Base-by-base conservation (phyloP, 1,140 invertebrate genomes). In the Nilaparvata lugens region DNA sequence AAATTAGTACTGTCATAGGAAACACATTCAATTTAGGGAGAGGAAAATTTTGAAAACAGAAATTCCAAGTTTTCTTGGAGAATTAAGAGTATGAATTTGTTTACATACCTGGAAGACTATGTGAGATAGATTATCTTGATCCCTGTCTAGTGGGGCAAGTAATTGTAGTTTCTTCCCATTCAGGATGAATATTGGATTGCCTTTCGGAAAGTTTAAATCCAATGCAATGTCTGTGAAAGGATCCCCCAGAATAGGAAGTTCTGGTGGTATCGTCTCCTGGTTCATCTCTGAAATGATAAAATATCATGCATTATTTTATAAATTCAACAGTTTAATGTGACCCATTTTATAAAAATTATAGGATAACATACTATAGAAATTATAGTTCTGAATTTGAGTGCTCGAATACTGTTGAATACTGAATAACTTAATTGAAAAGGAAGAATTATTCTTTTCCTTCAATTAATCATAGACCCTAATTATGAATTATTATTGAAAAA, bases 101-200 rank as follows among this genome's bases (percentile, higher is more conserved):
- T 25, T 45, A 66, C 69, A 75, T 73, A 91, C 89, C 82, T 91
- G 88, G 72, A 93, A 91, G 2, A 91, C 85, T 70, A 92, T 84
- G 72, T 92, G 89, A 38, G 89, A 92, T 35, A 91, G 76, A 74
- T 90, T 90, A 66, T 89, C 86, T 54, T 82, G 83, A 74, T 94
- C 92, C 68, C 91, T 82, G 72, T 95, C 92, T 28, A 95, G 71
- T 0, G 91, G 89, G 62, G 87, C 75, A 38, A 90, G 74, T 16
- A 95, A 75, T 69, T 87, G 82, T 4, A 95, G 73, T 60, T 82
- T 82, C 72, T 93, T 93, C n/a, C 89, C 90, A 63, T 88, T 83
- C 11, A 95, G 76, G 59, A 83, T 78, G 70, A 94, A 95, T 62
- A 87, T 77, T 56, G 83, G 83, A 23, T 83, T 79, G 19, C 83